Evolutionary conservation across 1,140 invertebrate genomes (phyloP).

Genomic region (Panagrolaimus sp.): DNA sequence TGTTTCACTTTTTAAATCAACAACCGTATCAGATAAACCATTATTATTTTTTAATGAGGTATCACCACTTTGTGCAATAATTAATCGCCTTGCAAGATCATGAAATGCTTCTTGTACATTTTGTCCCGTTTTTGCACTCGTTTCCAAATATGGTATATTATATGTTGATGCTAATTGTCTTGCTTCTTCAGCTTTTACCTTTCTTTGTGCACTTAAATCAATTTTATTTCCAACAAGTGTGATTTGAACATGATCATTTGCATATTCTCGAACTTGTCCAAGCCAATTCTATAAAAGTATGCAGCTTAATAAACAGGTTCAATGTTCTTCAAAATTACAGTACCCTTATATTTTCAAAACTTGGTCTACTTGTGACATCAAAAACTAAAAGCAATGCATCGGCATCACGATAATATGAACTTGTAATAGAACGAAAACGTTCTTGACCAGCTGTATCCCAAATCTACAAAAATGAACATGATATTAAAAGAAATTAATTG

Average conservation of each 20-base stretch:
- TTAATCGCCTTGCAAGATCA: slow-evolving; percentile 32
- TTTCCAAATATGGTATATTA: slow-evolving; percentile 53
- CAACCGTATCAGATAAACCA: background rate
- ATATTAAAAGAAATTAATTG: too few relatives aligned
- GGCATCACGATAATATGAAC: slow-evolving; percentile 93
- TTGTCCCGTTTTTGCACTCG: slow-evolving; percentile 56
- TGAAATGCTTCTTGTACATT: slow-evolving; percentile 50
- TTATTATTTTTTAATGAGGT: background rate
- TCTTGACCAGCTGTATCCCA: slow-evolving; percentile 98
- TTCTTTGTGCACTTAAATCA: slow-evolving; percentile 47
- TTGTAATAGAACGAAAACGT: slow-evolving; percentile 86
- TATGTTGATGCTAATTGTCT: slow-evolving; percentile 48
- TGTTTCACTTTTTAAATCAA: background rate
- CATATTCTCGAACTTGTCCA: slow-evolving; percentile 47
- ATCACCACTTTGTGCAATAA: background rate
- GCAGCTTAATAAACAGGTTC: background rate
- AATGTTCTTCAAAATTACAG: background rate
- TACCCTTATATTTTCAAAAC: slow-evolving; percentile 69
- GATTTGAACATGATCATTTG: slow-evolving; percentile 52
- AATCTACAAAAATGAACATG: too few relatives aligned
- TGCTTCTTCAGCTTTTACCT: slow-evolving; percentile 50
- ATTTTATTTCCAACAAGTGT: slow-evolving; percentile 56
- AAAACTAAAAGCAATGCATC: slow-evolving; percentile 94
- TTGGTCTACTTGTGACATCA: slow-evolving; percentile 91
- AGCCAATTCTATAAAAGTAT: slow-evolving; percentile 58